Evolutionary conservation across 2,797 vertebrate genomes (phyloP), one percentile per base, ranked within the genome.

Genomic region (Neoniphon sammara): DNA sequence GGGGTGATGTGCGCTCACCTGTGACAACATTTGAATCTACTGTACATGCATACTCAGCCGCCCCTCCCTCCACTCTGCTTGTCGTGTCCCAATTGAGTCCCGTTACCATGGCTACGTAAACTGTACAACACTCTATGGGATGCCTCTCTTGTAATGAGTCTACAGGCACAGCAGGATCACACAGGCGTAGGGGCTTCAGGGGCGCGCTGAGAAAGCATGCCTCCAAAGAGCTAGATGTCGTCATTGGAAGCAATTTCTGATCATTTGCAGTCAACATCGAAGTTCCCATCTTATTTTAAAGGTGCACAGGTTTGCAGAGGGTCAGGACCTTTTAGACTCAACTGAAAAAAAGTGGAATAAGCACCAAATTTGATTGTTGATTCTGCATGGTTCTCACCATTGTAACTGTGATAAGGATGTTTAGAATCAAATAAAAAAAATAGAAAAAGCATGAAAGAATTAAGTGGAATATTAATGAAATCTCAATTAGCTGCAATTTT

Each of bases 1-100:
- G 44, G 74, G 81, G 49, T 71, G 78, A 86, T 66, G 68, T 80
- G 79, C 44, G 65, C 70, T 87, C 85, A 89, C 89, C 78, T 81
- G 85, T 80, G 56, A 77, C 55, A 50, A 57, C 25, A 52, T 76
- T 52, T 77, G 57, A 74, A 71, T 85, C 78, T 57, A 59, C 47
- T 66, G 55, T 47, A 72, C 39, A 72, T 53, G 66, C 18, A 56
- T 46, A 70, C 80, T 77, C 64, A 25, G 73, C 36, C 73, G 54
- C 66, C 54, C n/a, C 53, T 49, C 69, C 46, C 50, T 55, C 18
- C 20, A 42, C 23, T 39, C 20, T 55, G 56, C 47, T 53, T 72
- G 54, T 30, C 27, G 30, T 44, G 78, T 82, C 75, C 86, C 83
- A 66, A 17, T 58, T 80, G 78, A 77, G 62, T 68, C 66, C 17